phyloP scores from a whole-genome alignment of 2,113 vertebrate species.

The Urocolius indicus region DNA sequence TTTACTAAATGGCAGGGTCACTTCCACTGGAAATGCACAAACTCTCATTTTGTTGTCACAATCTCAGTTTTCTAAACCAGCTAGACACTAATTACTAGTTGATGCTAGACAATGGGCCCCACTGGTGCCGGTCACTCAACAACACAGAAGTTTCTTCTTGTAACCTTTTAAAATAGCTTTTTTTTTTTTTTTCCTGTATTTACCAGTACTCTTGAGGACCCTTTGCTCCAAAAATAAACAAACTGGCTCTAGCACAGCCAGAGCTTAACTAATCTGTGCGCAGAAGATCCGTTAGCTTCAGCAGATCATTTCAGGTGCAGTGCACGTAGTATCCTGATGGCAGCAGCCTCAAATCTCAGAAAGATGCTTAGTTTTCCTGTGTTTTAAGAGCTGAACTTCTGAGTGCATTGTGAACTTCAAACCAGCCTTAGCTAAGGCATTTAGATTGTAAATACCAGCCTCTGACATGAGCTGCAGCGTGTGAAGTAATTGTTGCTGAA shows the following conservation, averaged over 20 bases:
- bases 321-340: too few species aligned
- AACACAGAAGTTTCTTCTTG: neutral
- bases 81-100: neutral
- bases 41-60: neutral
- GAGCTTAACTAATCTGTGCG: neutral
- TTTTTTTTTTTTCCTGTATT: too few species aligned
- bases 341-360: too few species aligned
- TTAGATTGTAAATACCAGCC: neutral
- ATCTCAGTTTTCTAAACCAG: too few species aligned
- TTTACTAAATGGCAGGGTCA: neutral
- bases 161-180: neutral
- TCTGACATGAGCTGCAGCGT: neutral
- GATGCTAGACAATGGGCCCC: neutral
- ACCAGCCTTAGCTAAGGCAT: rapidly evolving
- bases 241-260: neutral
- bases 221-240: too few species aligned
- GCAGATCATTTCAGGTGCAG: too few species aligned
- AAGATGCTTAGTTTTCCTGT: neutral
- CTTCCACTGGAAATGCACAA: neutral
- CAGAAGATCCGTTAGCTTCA: neutral
- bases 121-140: neutral
- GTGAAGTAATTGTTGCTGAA: rapidly evolving
- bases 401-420: neutral
- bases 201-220: too few species aligned
- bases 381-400: neutral